Evolutionary conservation across 2,888 invertebrate species (phyloP).

Genomic region (Temnothorax rugatulus): DNA sequence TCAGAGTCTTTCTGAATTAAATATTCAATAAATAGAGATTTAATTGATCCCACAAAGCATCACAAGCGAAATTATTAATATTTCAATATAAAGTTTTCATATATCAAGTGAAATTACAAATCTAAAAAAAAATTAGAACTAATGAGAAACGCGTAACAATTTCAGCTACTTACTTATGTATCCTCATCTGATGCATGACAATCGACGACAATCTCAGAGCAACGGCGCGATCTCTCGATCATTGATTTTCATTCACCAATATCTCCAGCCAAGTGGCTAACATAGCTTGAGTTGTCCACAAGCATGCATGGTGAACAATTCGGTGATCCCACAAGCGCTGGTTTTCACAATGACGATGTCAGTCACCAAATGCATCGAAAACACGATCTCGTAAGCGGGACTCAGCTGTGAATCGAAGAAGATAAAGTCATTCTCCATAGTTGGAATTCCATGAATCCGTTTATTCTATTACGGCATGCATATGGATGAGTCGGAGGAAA

Average conservation of each 20-base stretch:
- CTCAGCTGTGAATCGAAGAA: conserved; percentile 61
- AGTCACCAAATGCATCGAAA: conserved; percentile 49
- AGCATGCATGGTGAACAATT: conserved; percentile 68
- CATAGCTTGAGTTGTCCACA: conserved; percentile 70
- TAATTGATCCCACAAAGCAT: neutral
- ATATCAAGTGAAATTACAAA: neutral
- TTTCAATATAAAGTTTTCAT: neutral
- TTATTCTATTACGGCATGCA: neutral
- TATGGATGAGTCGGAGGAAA: no score
- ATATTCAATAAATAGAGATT: neutral
- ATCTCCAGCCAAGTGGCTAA: conserved; percentile 55
- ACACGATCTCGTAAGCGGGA: conserved; percentile 68
- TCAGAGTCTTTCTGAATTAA: neutral
- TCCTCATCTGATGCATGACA: conserved; percentile 58
- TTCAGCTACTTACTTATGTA: conserved; percentile 22
- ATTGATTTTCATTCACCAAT: conserved; percentile 23
- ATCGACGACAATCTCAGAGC: conserved; percentile 35
- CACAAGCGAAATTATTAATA: neutral
- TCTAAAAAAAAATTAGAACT: neutral
- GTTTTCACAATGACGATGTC: conserved; percentile 47
- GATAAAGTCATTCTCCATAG: conserved; percentile 39
- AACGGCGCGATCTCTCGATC: neutral
- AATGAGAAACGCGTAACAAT: neutral
- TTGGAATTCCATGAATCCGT: neutral
- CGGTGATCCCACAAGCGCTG: conserved; percentile 60